Evolutionary conservation across 1,140 invertebrate species (phyloP).

Genomic region (Hormaphis cornu): DNA sequence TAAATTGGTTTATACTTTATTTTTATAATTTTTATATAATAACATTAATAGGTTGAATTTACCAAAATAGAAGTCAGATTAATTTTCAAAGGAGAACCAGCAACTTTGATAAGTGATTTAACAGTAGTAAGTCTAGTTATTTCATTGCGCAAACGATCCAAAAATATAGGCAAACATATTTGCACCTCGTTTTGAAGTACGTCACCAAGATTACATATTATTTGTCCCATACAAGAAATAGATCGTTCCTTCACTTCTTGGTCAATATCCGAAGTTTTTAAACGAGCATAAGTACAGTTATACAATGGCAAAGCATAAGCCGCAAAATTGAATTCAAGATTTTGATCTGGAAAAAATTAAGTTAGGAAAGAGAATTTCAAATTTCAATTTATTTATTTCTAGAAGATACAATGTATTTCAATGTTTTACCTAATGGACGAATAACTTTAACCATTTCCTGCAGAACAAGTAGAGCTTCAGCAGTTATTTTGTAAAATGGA

Average conservation of each 20-base stretch:
- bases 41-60: slow-evolving; percentile 39
- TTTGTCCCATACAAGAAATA: slow-evolving; percentile 93
- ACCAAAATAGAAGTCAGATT: slow-evolving; percentile 76
- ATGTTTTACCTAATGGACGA: slow-evolving; percentile 62
- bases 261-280: slow-evolving; percentile 93
- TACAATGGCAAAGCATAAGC: slow-evolving; percentile 75
- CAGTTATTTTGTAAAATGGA: slow-evolving; percentile 96
- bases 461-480: slow-evolving; percentile 83
- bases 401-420: not conserved
- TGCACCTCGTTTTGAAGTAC: slow-evolving; percentile 61
- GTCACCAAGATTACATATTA: slow-evolving; percentile 85
- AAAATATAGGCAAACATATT: slow-evolving; percentile 82
- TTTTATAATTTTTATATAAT: slow-evolving; percentile 5
- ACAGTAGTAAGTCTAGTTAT: slow-evolving; percentile 93
- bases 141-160: slow-evolving; percentile 91
- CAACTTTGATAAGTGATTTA: slow-evolving; percentile 89
- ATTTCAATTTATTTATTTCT: not conserved
- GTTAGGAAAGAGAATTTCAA: not conserved
- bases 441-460: slow-evolving; percentile 93
- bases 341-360: slow-evolving; percentile 42
- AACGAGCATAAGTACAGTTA: slow-evolving; percentile 67
- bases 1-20: not conserved
- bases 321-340: slow-evolving; percentile 61
- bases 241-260: slow-evolving; percentile 97
- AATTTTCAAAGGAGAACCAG: slow-evolving; percentile 77